Percentiles rank a stretch among this genome's conserved stretches.
Evolutionary conservation across 2,797 vertebrate genomes (phyloP).

Genomic region (Diceros bicornis): DNA sequence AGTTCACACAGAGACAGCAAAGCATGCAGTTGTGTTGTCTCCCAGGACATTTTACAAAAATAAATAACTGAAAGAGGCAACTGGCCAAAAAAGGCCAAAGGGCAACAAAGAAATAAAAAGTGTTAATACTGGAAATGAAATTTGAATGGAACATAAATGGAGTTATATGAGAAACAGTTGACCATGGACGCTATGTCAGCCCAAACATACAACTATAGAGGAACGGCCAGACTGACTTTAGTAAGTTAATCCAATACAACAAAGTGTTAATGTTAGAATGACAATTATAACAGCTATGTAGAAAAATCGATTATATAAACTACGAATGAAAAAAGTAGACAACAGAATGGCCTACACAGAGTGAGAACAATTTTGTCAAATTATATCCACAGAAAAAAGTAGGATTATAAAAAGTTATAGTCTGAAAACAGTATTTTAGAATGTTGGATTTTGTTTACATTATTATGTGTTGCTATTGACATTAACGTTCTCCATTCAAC

Average conservation of each 20-base stretch:
- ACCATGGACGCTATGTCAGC: not conserved
- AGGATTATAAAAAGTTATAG: conserved; percentile 41
- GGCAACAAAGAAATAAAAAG: conserved; percentile 28
- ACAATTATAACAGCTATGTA: not conserved
- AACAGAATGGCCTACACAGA: not conserved
- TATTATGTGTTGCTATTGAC: conserved; percentile 4
- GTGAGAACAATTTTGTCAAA: not conserved
- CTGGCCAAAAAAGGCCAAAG: not conserved
- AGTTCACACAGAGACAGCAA: not conserved
- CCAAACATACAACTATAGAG: not conserved
- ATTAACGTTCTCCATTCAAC: conserved; percentile 51
- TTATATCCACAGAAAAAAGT: conserved; percentile 1
- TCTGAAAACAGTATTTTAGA: not conserved
- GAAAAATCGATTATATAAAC: conserved; percentile 28
- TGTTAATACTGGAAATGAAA: not conserved
- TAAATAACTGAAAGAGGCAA: conserved; percentile 43
- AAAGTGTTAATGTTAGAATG: not conserved
- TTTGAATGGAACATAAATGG: not conserved
- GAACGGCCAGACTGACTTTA: not conserved
- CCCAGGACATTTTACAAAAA: conserved; percentile 28
- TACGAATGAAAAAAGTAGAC: not conserved
- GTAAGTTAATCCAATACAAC: not conserved
- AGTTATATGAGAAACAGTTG: not conserved
- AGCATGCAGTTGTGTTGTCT: not conserved
- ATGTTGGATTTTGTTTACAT: conserved; percentile 39